Base-by-base conservation (phyloP, 2,113 vertebrate genomes). In the Sinocyclocheilus anshuiensis region DNA sequence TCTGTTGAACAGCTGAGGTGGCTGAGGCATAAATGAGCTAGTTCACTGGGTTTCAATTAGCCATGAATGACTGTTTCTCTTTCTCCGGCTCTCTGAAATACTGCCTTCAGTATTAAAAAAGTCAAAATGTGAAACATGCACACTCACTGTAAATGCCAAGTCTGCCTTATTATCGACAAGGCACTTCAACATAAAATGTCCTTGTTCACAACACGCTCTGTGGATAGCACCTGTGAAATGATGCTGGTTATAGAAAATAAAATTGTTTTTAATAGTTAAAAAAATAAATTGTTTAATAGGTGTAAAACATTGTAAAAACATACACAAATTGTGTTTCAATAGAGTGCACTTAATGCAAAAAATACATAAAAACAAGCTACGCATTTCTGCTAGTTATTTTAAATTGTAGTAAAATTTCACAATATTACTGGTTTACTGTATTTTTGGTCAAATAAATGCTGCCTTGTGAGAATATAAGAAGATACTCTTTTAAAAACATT, bases 11-110 rank as follows among this genome's bases (percentile, higher is more conserved):
- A 77, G 75, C 75, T 77, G 45, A 75, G 72, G n/a, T 75, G 29
- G 77, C 53, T 36, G 77, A 63, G 77, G 57, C 57, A 80, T 57
- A 80, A 63, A 80, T n/a, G 12, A 42, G 33, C 77, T 80, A 63
- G 77, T 80, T 80, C 77, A 80, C 57, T 80, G 77, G 57, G 77
- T 80, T 80, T 80, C 33, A 80, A 63, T 80, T 80, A 80, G 77
- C 57, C 57, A 80, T 24, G 77, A 63, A 80, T 80, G 57, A 39
- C 77, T 16, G 77, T 80, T 80, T 63, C 77, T 80, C 57, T 42
- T 80, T 63, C 77, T 80, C 29, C 77, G 63, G 77, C 22, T 80
- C 33, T 42, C 77, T 80, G 57, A 80, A 24, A 80, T 80, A n/a
- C 33, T 80, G 33, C 24, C 42, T 4, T 45, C 22, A 45, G 22